Conservation (phyloP, 2,888 invertebrate genomes). For the Lampropteryx suffumata region DNA sequence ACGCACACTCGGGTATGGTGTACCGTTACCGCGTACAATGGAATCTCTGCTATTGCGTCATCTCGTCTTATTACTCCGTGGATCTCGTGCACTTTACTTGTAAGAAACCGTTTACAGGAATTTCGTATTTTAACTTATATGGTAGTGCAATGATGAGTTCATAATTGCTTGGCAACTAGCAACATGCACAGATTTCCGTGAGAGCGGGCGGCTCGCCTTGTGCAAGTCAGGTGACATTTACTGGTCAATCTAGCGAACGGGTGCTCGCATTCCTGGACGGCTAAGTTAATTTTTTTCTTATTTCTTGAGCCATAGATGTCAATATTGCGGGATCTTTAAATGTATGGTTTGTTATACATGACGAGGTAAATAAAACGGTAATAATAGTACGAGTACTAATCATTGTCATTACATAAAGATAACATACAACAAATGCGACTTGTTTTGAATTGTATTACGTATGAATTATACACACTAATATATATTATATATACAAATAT, state of each 20-base stretch:
- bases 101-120: not conserved
- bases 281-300: conserved; percentile 5
- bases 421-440: too few species aligned
- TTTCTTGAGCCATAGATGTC: not conserved
- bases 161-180: conserved; percentile 1
- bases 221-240: conserved; percentile 36
- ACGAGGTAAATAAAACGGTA: too few species aligned
- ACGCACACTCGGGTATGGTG: conserved; percentile 27
- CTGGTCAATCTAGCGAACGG: conserved; percentile 23
- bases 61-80: conserved; percentile 19
- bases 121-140: not conserved
- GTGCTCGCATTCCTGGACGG: conserved; percentile 13
- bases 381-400: too few species aligned
- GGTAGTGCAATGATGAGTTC: not conserved
- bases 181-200: conserved; percentile 33
- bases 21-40: conserved; percentile 36
- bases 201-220: conserved; percentile 33
- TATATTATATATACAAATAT: too few species aligned
- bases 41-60: conserved; percentile 30
- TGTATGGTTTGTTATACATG: not conserved
- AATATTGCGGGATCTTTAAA: not conserved
- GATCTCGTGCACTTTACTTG: conserved; percentile 11
- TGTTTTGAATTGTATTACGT: too few species aligned
- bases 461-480: too few species aligned
- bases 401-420: too few species aligned